Evolutionary conservation across 2,113 vertebrate genomes (phyloP).

Genomic region (human (Homo sapiens)): GRCh38 chr11:43515501-43516000

Average conservation of each 20-base stretch:
- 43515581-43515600: not conserved
- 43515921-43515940: not conserved
- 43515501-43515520: not conserved
- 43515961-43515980: rapidly evolving
- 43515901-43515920: rapidly evolving
- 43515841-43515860: not conserved
- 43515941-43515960: rapidly evolving
- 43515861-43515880: not conserved
- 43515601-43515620: not conserved
- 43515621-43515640: not conserved
- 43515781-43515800: not conserved
- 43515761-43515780: not conserved
- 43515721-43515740: not conserved
- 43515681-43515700: not conserved
- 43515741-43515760: too few species aligned
- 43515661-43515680: not conserved
- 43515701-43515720: not conserved
- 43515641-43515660: not conserved
- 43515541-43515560: not conserved
- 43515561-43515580: not conserved
- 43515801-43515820: not conserved
- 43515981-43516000: rapidly evolving
- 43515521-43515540: not conserved
- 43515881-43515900: not conserved
- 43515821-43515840: not conserved